These are phyloP conservation scores for Lepetodrilus schrolli DNA, from an alignment of 2,888 invertebrate genomes.

Conservation along the genomic window DNA sequence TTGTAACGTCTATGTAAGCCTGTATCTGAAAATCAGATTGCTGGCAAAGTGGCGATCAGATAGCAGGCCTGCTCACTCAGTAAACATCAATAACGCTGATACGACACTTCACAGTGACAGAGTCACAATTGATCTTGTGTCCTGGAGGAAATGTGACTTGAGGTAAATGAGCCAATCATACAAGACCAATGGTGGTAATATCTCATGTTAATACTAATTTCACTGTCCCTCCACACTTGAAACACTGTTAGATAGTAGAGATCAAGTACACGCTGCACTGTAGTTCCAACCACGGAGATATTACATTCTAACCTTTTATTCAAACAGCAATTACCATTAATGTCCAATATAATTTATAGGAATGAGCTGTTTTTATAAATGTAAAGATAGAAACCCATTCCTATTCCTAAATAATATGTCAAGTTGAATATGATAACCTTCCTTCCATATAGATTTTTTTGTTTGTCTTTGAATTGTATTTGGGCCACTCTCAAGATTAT, in stretches of 20 bases:
- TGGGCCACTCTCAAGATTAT: too few species aligned
- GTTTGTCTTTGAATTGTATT: too few species aligned
- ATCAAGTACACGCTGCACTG: too few species aligned
- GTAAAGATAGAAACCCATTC: too few species aligned
- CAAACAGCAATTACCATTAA: too few species aligned
- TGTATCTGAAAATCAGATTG: slow-evolving; percentile 24
- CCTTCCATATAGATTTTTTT: too few species aligned
- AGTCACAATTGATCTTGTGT: background rate
- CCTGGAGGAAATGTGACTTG: background rate
- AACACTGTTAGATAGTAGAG: background rate
- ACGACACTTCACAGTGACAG: slow-evolving; percentile 14
- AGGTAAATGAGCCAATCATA: background rate
- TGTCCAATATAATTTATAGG: too few species aligned
- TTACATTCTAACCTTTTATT: too few species aligned
- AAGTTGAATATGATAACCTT: too few species aligned
- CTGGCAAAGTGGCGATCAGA: slow-evolving; percentile 18
- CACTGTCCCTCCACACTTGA: background rate
- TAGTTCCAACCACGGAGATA: too few species aligned
- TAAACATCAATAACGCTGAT: slow-evolving; percentile 5
- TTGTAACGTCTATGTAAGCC: background rate
- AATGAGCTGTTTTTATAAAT: too few species aligned
- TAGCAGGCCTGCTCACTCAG: background rate
- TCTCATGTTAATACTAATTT: background rate
- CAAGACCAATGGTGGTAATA: background rate
- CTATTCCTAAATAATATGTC: too few species aligned